Evolutionary conservation across 2,797 vertebrate genomes (phyloP).

Genomic region (Sebastes nivosus): DNA sequence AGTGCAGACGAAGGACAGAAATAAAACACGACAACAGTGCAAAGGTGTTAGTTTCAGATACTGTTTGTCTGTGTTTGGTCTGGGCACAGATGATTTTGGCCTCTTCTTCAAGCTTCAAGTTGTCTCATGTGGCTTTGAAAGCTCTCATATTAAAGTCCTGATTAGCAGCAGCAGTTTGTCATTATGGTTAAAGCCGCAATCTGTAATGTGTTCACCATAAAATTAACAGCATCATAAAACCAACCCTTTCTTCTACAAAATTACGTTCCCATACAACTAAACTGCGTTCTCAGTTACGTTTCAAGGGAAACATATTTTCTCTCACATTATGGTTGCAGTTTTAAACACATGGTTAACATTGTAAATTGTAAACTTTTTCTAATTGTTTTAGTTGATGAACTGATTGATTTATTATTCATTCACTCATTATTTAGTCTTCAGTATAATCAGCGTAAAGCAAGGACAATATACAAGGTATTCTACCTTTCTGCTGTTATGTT

Average conservation of each 20-base stretch:
- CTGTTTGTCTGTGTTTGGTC: conserved; percentile 14
- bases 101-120: background rate
- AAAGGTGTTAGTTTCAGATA: background rate
- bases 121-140: background rate
- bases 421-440: background rate
- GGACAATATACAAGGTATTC: background rate
- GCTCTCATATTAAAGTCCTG: background rate
- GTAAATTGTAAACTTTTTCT: background rate
- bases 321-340: background rate
- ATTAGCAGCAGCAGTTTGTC: conserved; percentile 14
- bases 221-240: background rate
- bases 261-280: background rate
- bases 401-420: background rate
- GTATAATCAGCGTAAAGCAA: background rate
- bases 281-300: background rate
- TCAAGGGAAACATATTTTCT: background rate
- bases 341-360: background rate
- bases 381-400: background rate
- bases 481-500: background rate
- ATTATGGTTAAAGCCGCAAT: background rate
- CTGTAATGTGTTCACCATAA: background rate
- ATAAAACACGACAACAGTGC: background rate
- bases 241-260: background rate
- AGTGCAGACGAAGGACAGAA: background rate
- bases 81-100: conserved; percentile 8